Percentiles rank a stretch among this genome's conserved stretches.
Evolutionary conservation across 2,113 vertebrate species (phyloP).

Genomic region (Hystrix brachyura): DNA sequence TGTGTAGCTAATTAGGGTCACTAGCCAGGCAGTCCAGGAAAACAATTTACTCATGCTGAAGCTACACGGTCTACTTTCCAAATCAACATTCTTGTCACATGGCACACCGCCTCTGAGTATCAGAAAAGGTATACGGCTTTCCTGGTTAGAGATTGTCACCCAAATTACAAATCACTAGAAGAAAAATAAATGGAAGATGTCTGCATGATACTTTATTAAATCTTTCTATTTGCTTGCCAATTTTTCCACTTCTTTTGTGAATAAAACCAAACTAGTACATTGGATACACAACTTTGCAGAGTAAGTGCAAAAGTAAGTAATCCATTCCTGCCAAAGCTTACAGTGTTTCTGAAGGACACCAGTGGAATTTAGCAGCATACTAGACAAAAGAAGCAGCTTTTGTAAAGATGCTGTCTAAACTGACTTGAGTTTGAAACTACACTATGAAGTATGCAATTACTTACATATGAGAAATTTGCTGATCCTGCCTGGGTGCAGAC

Average conservation of each 20-base stretch:
- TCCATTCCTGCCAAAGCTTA: not conserved
- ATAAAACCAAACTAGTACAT: slow-evolving; percentile 4
- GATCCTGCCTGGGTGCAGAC: not conserved
- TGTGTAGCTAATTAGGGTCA: not conserved
- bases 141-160: not conserved
- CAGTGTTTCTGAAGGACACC: not conserved
- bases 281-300: not conserved
- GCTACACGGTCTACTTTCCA: not conserved
- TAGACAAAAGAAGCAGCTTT: not conserved
- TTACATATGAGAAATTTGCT: not conserved
- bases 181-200: not conserved
- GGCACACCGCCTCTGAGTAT: not conserved
- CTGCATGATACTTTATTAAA: slow-evolving; percentile 8
- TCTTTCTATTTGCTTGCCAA: not conserved
- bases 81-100: not conserved
- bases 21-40: not conserved
- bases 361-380: not conserved
- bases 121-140: not conserved
- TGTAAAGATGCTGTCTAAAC: not conserved
- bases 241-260: not conserved
- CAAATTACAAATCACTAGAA: not conserved
- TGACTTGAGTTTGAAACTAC: not conserved
- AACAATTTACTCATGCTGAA: not conserved
- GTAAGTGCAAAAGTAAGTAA: not conserved
- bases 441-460: not conserved